Base-by-base conservation (phyloP, 2,113 vertebrate genomes). In the Climacteris rufus region DNA sequence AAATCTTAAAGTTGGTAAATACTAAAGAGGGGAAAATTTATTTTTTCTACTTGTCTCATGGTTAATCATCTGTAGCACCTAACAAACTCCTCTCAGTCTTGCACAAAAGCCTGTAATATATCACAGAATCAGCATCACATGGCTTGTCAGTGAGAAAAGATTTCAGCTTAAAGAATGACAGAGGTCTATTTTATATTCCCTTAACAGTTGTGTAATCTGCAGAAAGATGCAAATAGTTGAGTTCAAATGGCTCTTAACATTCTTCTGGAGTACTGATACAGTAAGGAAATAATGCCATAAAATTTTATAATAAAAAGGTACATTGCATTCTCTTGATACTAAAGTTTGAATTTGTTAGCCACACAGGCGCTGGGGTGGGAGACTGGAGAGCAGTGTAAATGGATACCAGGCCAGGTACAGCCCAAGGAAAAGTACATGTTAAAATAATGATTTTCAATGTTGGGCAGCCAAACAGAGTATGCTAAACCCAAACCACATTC, bases 111-210 rank as follows among this genome's bases (percentile, higher is more conserved):
- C 47, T 86, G 7, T 31, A 80, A 56, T 86, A 21, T 15, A n/a
- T 82, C 57, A 56, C 39, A 91, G 71, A 89, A 75, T 90, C 84
- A 83, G 66, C 50, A 90, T 92, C 69, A 53, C 78, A 88, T 94
- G 83, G 52, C 83, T 86, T 76, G 31, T 76, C 63, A 90, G 30
- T 83, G 76, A 76, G 81, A 87, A 60, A 89, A 83, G 86, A 71
- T 61, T 68, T 94, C 49, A 75, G 47, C n/a, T 63, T 91, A 59
- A 40, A n/a, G 15, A 49, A 61, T 63, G 53, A 75, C 35, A 87
- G 56, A 63, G 57, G 40, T 94, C 79, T 90, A 7, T 90, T 93
- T 83, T 65, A 31, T 72, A 64, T 86, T 79, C 65, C 76, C 71
- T 63, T 93, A 86, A 89, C 53, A 93, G 27, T 53, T 94, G 66